Evolutionary conservation across 2,797 vertebrate genomes (phyloP).

Genomic region (Rhinogobio ventralis): DNA sequence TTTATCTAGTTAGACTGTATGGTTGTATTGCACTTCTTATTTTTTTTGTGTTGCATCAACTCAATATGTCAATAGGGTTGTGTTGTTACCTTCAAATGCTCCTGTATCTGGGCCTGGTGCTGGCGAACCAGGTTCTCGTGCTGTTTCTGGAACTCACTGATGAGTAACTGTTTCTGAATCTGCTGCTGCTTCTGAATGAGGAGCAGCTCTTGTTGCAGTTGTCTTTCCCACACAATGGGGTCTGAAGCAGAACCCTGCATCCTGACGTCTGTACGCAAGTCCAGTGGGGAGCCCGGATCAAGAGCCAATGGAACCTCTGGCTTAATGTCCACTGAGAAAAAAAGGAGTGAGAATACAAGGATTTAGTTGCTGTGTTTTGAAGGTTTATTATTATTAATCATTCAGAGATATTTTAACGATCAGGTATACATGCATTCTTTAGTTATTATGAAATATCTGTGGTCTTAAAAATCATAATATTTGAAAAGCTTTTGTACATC

Average conservation of each 20-base stretch:
- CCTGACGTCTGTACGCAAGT: conserved; percentile 93
- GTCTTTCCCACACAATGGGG: conserved; percentile 85
- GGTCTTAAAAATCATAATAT: background rate
- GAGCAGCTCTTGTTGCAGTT: conserved; percentile 95
- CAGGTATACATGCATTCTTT: background rate
- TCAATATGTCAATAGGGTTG: background rate
- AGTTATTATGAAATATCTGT: background rate
- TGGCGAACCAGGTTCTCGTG: conserved; percentile 97
- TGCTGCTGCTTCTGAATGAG: conserved; percentile 99
- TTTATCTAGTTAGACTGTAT: background rate
- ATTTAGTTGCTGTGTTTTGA: background rate
- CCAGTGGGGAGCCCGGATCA: conserved; percentile 89
- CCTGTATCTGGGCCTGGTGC: conserved; percentile 98
- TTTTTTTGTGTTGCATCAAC: background rate
- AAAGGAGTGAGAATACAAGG: background rate
- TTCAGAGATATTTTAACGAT: background rate
- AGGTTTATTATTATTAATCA: background rate
- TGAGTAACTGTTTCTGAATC: conserved; percentile 97
- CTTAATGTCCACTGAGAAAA: conserved; percentile 89
- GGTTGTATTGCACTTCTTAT: background rate
- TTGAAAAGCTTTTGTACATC: background rate
- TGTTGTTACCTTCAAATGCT: conserved; percentile 94
- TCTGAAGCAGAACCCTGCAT: conserved; percentile 89
- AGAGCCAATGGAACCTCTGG: conserved; percentile 85
- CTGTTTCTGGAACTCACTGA: conserved; percentile 98